phyloP scores from a whole-genome alignment of 2,888 invertebrate genomes.

The Nemapogon koenigi region DNA sequence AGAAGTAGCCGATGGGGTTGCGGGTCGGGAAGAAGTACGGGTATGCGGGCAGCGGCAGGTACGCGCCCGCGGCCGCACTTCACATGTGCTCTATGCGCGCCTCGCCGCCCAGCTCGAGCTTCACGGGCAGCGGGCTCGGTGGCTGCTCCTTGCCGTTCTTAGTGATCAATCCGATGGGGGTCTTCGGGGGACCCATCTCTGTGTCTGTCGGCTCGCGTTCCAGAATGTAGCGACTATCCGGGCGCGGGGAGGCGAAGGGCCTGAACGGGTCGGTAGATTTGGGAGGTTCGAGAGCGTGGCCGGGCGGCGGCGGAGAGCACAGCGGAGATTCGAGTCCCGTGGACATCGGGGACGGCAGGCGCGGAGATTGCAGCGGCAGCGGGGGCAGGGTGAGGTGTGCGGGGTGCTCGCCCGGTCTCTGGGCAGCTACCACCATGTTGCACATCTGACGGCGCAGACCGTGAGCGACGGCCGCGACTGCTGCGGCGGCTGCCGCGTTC shows the following conservation, averaged over 20 bases:
- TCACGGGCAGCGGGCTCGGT: slow-evolving; percentile 68
- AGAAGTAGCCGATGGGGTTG: slow-evolving; percentile 47
- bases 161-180: slow-evolving; percentile 27
- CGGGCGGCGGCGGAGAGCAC: slow-evolving; percentile 68
- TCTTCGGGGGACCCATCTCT: slow-evolving; percentile 54
- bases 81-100: slow-evolving; percentile 65
- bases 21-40: slow-evolving; percentile 52
- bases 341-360: slow-evolving; percentile 60
- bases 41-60: slow-evolving; percentile 49
- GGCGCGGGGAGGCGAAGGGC: slow-evolving; percentile 65
- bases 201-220: slow-evolving; percentile 51
- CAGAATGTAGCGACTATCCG: slow-evolving; percentile 68
- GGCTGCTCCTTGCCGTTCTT: slow-evolving; percentile 49
- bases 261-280: slow-evolving; percentile 59
- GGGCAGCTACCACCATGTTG: slow-evolving; percentile 74
- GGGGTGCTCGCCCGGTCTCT: slow-evolving; percentile 45
- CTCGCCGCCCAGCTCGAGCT: slow-evolving; percentile 70
- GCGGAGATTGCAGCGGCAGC: slow-evolving; percentile 47
- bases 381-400: slow-evolving; percentile 56
- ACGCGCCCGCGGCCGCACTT: slow-evolving; percentile 54
- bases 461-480: slow-evolving; percentile 86
- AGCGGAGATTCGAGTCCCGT: slow-evolving; percentile 68
- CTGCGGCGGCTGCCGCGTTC: slow-evolving; percentile 80
- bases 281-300: slow-evolving; percentile 70
- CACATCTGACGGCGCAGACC: slow-evolving; percentile 87